Evolutionary conservation across 2,113 vertebrate genomes (phyloP).

Genomic region (Elaphurus davidianus): DNA sequence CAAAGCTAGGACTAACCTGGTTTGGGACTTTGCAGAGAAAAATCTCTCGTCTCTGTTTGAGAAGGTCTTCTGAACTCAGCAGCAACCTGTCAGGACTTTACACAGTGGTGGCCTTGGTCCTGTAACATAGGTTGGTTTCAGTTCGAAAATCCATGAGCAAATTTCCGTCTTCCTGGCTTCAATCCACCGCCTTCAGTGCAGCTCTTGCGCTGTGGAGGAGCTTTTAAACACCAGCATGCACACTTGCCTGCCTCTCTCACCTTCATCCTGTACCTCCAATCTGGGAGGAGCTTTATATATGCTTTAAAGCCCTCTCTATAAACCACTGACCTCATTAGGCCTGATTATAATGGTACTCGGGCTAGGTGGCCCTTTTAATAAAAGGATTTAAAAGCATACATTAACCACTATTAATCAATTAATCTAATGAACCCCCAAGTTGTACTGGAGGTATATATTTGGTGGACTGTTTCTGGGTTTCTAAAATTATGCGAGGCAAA

Average conservation of each 20-base stretch:
- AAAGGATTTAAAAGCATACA: slow-evolving; percentile 57
- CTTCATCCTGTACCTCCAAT: background rate
- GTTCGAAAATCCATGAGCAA: background rate
- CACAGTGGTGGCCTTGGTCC: background rate
- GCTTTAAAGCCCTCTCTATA: slow-evolving; percentile 61
- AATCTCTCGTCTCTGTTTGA: background rate
- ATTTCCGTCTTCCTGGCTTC: background rate
- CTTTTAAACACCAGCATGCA: background rate
- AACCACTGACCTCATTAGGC: slow-evolving; percentile 61
- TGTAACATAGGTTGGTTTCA: background rate
- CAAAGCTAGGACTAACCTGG: slow-evolving; percentile 27
- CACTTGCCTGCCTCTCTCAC: slow-evolving; percentile 25
- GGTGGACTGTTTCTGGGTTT: slow-evolving; percentile 29
- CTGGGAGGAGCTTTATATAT: slow-evolving; percentile 57
- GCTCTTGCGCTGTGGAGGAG: background rate
- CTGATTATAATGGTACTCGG: slow-evolving; percentile 37
- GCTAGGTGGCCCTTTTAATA: slow-evolving; percentile 56
- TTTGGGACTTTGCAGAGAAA: background rate
- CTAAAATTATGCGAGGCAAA: background rate
- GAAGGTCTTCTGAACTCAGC: background rate
- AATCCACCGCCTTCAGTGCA: background rate
- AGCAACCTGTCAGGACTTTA: background rate
- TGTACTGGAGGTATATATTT: slow-evolving; percentile 54
- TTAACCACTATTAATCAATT: slow-evolving; percentile 59
- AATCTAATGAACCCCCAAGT: slow-evolving; percentile 42